A percentile compares a stretch with the other conserved stretches of the same genome.
These are phyloP conservation scores for Apotomis betuletana DNA, from an alignment of 2,888 invertebrate species.

Conservation along the genomic window DNA sequence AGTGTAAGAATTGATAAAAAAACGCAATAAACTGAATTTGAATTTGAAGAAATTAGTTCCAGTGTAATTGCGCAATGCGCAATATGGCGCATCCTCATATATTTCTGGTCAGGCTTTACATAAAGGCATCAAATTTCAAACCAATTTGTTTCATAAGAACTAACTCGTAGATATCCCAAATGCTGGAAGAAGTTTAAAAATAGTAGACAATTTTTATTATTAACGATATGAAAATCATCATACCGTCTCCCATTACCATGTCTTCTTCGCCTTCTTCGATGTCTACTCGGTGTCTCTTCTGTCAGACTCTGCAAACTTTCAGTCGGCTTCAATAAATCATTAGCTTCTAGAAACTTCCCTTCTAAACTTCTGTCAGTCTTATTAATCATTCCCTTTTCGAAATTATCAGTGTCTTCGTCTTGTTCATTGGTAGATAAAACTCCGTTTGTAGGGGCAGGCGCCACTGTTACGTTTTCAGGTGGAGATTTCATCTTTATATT, in stretches of 20 bases:
- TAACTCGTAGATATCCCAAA: no score
- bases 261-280: slow-evolving; percentile 66
- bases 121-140: no score
- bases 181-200: no score
- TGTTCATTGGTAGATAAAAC: slow-evolving; percentile 70
- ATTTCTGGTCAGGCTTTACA: no score
- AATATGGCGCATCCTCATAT: no score
- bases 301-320: slow-evolving; percentile 72
- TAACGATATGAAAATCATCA: slow-evolving; percentile 46
- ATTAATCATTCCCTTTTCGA: slow-evolving; percentile 56
- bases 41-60: no score
- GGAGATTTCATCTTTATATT: slow-evolving; percentile 74
- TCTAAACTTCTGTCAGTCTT: slow-evolving; percentile 60
- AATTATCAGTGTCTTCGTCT: slow-evolving; percentile 59
- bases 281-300: slow-evolving; percentile 59
- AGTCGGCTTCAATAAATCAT: slow-evolving; percentile 69
- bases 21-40: no score
- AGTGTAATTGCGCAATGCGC: no score
- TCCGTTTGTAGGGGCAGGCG: slow-evolving; percentile 78
- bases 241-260: slow-evolving; percentile 78
- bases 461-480: slow-evolving; percentile 75
- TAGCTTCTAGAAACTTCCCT: slow-evolving; percentile 57
- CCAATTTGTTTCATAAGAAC: no score
- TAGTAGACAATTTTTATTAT: slow-evolving; percentile 1
- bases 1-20: no score